Conservation (phyloP, 1,140 invertebrate species). For the Psix sp. region DNA sequence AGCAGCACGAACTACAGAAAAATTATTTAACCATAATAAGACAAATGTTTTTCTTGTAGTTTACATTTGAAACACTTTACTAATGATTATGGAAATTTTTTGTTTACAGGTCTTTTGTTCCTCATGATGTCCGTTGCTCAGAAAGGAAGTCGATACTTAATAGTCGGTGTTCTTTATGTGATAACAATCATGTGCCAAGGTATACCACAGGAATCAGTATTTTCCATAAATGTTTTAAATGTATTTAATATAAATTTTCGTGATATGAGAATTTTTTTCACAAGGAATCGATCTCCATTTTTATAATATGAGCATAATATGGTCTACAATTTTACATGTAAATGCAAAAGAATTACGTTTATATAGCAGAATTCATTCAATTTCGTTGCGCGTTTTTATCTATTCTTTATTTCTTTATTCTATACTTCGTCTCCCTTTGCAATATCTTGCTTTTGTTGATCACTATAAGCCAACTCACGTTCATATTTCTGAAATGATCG, state of each 20-base stretch:
- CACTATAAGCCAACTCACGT: constrained; percentile 42
- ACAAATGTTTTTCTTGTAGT: neutral
- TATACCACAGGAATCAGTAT: no score
- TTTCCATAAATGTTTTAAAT: constrained; percentile 1
- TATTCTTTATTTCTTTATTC: constrained; percentile 13
- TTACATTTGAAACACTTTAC: constrained; percentile 11
- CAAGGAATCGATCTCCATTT: no score
- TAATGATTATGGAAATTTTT: constrained; percentile 28
- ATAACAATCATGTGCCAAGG: constrained; percentile 76
- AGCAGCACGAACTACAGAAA: no score
- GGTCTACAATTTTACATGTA: neutral
- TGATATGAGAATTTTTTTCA: no score
- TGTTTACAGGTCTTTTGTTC: constrained; percentile 38
- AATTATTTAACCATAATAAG: neutral
- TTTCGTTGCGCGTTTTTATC: neutral
- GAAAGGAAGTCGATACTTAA: constrained; percentile 70
- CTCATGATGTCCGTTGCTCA: constrained; percentile 68
- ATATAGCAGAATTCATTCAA: constrained; percentile 1
- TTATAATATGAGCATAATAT: neutral
- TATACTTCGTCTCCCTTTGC: constrained; percentile 44
- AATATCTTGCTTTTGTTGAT: constrained; percentile 26
- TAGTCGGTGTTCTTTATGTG: constrained; percentile 74
- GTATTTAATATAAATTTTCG: no score
- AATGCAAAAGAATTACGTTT: neutral
- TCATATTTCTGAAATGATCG: constrained; percentile 67